Percentiles rank a stretch among this genome's conserved stretches.
Conservation (phyloP, 2,113 vertebrate species). For the Maccullochella peelii region DNA sequence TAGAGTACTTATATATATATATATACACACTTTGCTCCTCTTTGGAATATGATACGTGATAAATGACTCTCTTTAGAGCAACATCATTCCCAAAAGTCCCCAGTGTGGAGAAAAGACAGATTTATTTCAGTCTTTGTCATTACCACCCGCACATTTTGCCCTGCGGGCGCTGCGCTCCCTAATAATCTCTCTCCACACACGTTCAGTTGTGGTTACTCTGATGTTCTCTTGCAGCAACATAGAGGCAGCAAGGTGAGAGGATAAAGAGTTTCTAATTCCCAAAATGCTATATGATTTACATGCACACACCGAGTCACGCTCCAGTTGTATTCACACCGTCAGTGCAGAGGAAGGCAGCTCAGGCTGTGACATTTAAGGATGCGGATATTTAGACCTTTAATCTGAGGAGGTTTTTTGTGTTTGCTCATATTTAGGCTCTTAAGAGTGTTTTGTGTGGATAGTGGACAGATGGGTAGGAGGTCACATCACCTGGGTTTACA, state of each 20-base stretch:
- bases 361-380: constrained; percentile 33
- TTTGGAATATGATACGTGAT: constrained; percentile 62
- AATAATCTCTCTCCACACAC: constrained; percentile 15
- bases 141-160: neutral
- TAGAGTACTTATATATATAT: constrained; percentile 16
- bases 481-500: constrained; percentile 61
- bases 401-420: constrained; percentile 8
- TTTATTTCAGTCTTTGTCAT: constrained; percentile 11
- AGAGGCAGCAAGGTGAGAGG: constrained; percentile 25
- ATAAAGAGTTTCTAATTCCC: constrained; percentile 11
- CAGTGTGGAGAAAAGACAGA: constrained; percentile 5
- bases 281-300: constrained; percentile 21
- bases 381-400: constrained; percentile 35
- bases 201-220: constrained; percentile 40
- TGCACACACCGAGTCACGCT: neutral
- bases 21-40: constrained; percentile 15
- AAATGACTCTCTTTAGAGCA: constrained; percentile 39
- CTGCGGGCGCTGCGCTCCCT: constrained; percentile 4
- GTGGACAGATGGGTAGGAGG: neutral
- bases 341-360: constrained; percentile 38
- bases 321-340: constrained; percentile 6
- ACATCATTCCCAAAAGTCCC: constrained; percentile 53
- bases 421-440: constrained; percentile 12
- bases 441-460: constrained; percentile 14
- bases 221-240: constrained; percentile 22